phyloP scores from a whole-genome alignment of 2,113 vertebrate genomes.

The western clawed frog (Xenopus tropicalis) region DNA sequence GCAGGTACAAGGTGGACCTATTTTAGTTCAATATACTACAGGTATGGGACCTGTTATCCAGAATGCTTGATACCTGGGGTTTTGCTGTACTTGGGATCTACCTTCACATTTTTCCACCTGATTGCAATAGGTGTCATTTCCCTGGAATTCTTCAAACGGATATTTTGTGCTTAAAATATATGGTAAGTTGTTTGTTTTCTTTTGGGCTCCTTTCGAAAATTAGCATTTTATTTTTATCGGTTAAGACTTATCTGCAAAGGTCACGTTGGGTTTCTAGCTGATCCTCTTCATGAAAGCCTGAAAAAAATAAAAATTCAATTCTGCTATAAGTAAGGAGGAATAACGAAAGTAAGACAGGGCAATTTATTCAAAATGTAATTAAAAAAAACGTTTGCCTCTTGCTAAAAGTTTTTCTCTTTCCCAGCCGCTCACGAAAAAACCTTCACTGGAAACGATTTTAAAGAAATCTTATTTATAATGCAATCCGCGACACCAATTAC shows the following conservation, averaged over 20 bases:
- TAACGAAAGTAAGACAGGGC: background rate
- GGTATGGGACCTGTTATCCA: too few relatives aligned
- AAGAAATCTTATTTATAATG: slow-evolving; percentile 9
- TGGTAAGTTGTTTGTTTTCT: too few relatives aligned
- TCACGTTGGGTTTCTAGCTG: slow-evolving; percentile 27
- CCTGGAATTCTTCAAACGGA: too few relatives aligned
- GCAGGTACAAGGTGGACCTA: too few relatives aligned
- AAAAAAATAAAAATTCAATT: slow-evolving; percentile 9
- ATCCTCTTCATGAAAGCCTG: slow-evolving; percentile 36
- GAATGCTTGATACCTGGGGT: too few relatives aligned
- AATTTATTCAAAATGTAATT: slow-evolving; percentile 20
- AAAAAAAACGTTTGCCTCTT: background rate
- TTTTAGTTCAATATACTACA: too few relatives aligned
- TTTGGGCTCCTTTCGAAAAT: too few relatives aligned
- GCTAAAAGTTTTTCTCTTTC: slow-evolving; percentile 14
- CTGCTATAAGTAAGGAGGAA: background rate
- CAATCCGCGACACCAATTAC: slow-evolving; percentile 26
- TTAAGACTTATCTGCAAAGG: slow-evolving; percentile 38
- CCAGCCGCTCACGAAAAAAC: background rate
- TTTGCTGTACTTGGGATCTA: too few relatives aligned
- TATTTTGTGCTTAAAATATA: too few relatives aligned
- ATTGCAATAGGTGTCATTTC: too few relatives aligned
- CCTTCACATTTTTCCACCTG: too few relatives aligned
- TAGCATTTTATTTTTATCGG: background rate
- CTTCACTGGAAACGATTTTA: background rate